Evolutionary conservation across 2,888 invertebrate species (phyloP), one percentile per base, ranked within the genome.

Genomic region (Caenorhabditis panamensis): DNA sequence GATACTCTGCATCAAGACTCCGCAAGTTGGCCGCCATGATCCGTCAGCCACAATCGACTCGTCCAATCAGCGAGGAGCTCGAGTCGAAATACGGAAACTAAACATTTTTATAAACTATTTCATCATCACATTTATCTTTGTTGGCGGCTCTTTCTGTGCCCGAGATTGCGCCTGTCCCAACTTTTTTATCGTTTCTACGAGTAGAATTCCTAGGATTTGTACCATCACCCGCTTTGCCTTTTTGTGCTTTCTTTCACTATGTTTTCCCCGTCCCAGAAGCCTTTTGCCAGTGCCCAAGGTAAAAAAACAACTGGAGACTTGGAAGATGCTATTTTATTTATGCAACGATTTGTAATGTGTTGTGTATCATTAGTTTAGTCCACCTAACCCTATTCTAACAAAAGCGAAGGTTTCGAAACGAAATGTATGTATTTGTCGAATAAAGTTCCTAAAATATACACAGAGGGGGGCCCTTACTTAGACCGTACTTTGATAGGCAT

Each of bases 1-100:
- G 85, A 78, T 85, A 84, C 62, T 82, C 86, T 18, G 81, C 85
- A n/a, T 82, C 82, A 1, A 63, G 85, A 61, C 79, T 86, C 51
- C 84, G 85, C 44, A 86, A 86, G 76, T 79, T 83, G 4, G 83
- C 84, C 37, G 80, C 79, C n/a, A 78, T 85, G 76, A 86, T 84
- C 18, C 67, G 82, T 18, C 84, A 84, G 62, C 77, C 58, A 0
- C 58, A 49, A 22, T 63, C 51, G 18, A 69, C 18, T 2, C 63
- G 56, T 8, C 64, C 77, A 28, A 59, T 69, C 64, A 77, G 77
- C 53, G 77, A 77, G 2, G 63, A 77, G 20, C 69, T 77, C 31
- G 69, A 77, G 59, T 59, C 69, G 13, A 69, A 69, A 63, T 77
- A 77, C 51, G 77, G 77, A 69, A 58, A 76, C 49, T 67, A 49